Percentiles rank a stretch among this genome's conserved stretches.
These are phyloP conservation scores for Mellivora capensis DNA, from an alignment of 2,113 vertebrate genomes.

Conservation along the genomic window DNA sequence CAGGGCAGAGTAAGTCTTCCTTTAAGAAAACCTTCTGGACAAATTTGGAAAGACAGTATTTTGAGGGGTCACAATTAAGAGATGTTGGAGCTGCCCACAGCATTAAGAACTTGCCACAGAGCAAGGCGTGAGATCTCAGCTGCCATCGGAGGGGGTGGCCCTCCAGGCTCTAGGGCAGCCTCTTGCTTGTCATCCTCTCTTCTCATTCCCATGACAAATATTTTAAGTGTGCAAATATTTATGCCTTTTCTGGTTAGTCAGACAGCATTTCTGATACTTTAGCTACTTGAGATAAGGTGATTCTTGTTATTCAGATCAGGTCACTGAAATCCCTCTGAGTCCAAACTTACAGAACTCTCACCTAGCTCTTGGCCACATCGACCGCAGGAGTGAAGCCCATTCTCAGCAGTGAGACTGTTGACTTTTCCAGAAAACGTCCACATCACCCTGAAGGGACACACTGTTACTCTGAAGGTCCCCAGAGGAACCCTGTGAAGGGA, in stretches of 20 bases:
- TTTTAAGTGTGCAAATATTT: neutral
- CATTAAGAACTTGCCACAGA: neutral
- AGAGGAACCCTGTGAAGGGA: neutral
- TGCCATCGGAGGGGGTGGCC: rapidly evolving
- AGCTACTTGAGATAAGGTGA: neutral
- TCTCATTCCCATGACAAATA: neutral
- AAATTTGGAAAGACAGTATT: neutral
- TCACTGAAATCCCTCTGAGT: neutral
- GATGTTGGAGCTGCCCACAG: neutral
- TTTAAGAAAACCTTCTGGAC: neutral
- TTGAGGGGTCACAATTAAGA: neutral
- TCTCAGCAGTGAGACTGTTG: neutral
- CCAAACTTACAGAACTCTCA: neutral
- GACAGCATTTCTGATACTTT: neutral
- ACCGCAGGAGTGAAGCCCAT: neutral
- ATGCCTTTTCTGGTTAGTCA: neutral
- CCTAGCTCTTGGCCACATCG: neutral
- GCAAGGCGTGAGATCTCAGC: neutral
- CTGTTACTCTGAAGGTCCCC: neutral
- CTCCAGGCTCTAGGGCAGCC: neutral
- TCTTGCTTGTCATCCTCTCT: neutral
- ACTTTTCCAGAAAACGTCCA: neutral
- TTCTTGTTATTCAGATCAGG: neutral
- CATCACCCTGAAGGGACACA: neutral
- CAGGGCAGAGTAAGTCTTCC: neutral